Percentiles rank a stretch among this genome's conserved stretches.
Conservation (phyloP, 2,113 vertebrate species). For the rat (Rattus norvegicus) region GRCr8 NC_086031.1:49108501-49109000, state of each 20-base stretch:
- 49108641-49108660: not conserved
- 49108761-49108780: not conserved
- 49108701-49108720: not conserved
- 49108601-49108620: not conserved
- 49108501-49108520: not conserved
- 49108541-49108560: not conserved
- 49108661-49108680: not conserved
- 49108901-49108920: no score
- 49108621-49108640: not conserved
- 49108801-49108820: fast-evolving
- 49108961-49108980: no score
- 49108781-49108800: not conserved
- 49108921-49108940: no score
- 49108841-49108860: no score
- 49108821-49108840: not conserved
- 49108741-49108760: not conserved
- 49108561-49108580: not conserved
- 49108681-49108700: not conserved
- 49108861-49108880: no score
- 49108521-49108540: not conserved
- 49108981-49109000: no score
- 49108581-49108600: not conserved
- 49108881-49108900: no score
- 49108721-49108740: not conserved
- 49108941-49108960: no score